Evolutionary conservation across 2,797 vertebrate species (phyloP), one percentile per base, ranked within the genome.

Genomic region (Myotis vivesi): DNA sequence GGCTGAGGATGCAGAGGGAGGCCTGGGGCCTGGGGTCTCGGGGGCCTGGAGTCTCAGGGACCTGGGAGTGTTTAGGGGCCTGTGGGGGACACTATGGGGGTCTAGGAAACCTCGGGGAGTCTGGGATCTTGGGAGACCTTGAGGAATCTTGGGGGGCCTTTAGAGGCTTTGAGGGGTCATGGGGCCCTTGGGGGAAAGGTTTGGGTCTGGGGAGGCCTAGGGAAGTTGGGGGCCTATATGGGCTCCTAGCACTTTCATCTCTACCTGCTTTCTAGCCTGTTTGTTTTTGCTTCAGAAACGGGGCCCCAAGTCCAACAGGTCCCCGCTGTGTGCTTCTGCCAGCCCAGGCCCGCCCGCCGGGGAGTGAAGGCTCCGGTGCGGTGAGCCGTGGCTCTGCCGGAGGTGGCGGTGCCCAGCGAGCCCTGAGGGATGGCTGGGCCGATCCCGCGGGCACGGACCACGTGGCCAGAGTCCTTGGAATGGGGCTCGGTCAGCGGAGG

Each of bases 351-450:
- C 3, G 2, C 30, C 17, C 3, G 2, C 30, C 17, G 16, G 17
- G 44, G 2, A 10, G 4, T 6, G 41, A 8, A 6, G 28, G 4
- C 44, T 55, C 28, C 0, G 28, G 4, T 11, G 28, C 57, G 11
- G 55, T 2, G 38, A 62, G n/a, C 20, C 2, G 20, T 9, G 53
- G 53, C 53, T 55, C 22, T 55, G 53, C 3, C 8, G 1, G 9
- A 55, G 53, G 53, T 9, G 55, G 22, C 49, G 55, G 55, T 57
- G 22, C 8, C 20, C 22, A 23, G 55, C 22, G 55, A 9, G 4
- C 55, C 55, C 55, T 2, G 22, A 55, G 53, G 23, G 55, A 9
- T 10, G 55, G 55, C 55, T 10, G 55, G 55, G 55, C 38, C 38
- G 1, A 0, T 22, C 23, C 79, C 12, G 10, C 10, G 17, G 79